Conservation (phyloP, 2,113 vertebrate genomes). For the Helogale parvula region DNA sequence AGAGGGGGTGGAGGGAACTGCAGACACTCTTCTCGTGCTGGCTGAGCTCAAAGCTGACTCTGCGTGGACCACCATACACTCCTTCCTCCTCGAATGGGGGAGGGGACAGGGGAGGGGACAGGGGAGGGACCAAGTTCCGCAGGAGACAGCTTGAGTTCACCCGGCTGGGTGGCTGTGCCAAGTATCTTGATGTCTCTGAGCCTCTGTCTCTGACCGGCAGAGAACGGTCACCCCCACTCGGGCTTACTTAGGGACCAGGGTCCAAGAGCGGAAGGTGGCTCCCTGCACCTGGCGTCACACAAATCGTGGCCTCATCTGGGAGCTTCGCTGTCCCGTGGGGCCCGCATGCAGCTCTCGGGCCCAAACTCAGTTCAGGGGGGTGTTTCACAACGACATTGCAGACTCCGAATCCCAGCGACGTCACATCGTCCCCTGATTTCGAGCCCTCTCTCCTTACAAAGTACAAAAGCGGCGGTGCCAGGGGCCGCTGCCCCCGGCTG, state of each 20-base stretch:
- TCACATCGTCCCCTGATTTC: neutral
- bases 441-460: neutral
- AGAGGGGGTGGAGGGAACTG: neutral
- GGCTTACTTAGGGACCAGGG: neutral
- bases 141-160: neutral
- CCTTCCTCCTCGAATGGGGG: neutral
- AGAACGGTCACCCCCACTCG: too few species aligned
- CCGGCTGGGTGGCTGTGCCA: neutral
- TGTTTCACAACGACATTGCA: neutral
- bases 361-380: neutral
- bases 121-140: neutral
- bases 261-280: neutral
- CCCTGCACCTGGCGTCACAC: neutral
- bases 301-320: neutral
- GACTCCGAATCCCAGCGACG: neutral
- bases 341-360: neutral
- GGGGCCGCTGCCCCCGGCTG: neutral
- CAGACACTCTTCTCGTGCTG: neutral
- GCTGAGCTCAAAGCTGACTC: neutral
- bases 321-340: neutral
- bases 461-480: neutral
- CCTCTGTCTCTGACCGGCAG: neutral
- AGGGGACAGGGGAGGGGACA: neutral
- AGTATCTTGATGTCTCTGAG: neutral
- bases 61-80: accelerated